phyloP scores from a whole-genome alignment of 1,140 invertebrate genomes.

The Drosophila persimilis region DNA sequence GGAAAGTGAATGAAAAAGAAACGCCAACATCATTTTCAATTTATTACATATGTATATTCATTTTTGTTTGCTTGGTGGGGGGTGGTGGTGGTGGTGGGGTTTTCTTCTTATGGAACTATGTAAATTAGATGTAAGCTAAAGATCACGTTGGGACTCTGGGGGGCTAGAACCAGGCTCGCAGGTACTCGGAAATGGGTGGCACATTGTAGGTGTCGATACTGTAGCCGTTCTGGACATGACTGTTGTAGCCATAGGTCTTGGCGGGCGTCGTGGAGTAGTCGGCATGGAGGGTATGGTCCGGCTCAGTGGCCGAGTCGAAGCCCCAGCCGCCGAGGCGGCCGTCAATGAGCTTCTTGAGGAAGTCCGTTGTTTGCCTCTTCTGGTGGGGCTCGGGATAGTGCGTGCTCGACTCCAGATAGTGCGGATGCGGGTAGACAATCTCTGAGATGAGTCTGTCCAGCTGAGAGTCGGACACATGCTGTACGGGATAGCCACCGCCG shows the following conservation, averaged over 20 bases:
- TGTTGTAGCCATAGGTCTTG: conserved; percentile 67
- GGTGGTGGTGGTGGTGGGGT: no score
- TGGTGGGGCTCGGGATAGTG: conserved; percentile 65
- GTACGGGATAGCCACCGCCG: conserved; percentile 55
- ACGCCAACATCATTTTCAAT: conserved; percentile 50
- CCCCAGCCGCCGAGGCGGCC: conserved; percentile 68
- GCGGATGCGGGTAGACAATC: conserved; percentile 68
- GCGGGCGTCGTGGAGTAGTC: conserved; percentile 53
- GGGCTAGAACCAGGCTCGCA: conserved; percentile 66
- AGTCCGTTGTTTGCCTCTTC: conserved; percentile 63
- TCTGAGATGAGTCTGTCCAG: conserved; percentile 70
- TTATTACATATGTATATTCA: conserved; percentile 58
- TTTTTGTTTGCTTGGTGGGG: conserved; percentile 13
- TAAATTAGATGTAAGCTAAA: conserved; percentile 13
- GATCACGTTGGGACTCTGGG: not conserved
- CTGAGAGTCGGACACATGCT: conserved; percentile 60
- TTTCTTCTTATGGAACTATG: conserved; percentile 21
- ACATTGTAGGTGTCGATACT: conserved; percentile 62
- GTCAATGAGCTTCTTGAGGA: conserved; percentile 67
- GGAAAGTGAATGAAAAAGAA: conserved; percentile 42
- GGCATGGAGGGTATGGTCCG: conserved; percentile 47
- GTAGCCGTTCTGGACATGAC: conserved; percentile 65
- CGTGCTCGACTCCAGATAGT: conserved; percentile 52
- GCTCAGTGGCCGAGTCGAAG: conserved; percentile 54
- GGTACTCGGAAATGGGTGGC: conserved; percentile 64